These are phyloP conservation scores for Loxodonta africana DNA, from an alignment of 2,113 vertebrate species.

Conservation along the genomic window DNA sequence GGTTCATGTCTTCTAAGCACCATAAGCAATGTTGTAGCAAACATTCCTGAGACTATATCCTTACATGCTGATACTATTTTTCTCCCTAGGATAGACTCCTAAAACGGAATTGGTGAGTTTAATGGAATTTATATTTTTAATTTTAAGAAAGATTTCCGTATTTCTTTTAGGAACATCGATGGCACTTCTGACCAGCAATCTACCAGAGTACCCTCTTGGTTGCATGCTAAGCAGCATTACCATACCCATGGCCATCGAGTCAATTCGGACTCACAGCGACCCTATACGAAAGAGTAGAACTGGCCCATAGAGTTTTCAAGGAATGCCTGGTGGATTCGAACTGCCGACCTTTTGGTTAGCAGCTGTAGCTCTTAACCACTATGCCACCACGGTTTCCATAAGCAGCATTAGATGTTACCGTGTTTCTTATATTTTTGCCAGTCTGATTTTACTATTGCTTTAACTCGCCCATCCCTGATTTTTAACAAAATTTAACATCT, in stretches of 20 bases:
- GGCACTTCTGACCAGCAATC: rapidly evolving
- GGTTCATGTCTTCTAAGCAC: no score
- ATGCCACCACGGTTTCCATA: no score
- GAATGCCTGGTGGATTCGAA: no score
- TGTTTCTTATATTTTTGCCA: background rate
- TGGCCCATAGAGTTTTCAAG: no score
- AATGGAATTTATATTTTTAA: background rate
- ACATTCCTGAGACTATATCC: background rate
- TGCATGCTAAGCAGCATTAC: no score
- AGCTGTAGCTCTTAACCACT: no score
- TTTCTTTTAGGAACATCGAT: background rate
- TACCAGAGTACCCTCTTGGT: rapidly evolving
- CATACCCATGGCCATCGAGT: no score
- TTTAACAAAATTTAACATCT: background rate
- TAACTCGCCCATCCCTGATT: background rate
- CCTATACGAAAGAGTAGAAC: no score
- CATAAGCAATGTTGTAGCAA: background rate
- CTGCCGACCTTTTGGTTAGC: no score
- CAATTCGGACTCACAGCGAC: no score
- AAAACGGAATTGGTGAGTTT: background rate
- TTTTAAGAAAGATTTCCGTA: background rate
- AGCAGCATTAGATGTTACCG: rapidly evolving
- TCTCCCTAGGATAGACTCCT: background rate
- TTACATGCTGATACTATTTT: rapidly evolving
- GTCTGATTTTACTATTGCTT: background rate